phyloP scores from a whole-genome alignment of 2,888 invertebrate genomes.

The Nudaria mundana region DNA sequence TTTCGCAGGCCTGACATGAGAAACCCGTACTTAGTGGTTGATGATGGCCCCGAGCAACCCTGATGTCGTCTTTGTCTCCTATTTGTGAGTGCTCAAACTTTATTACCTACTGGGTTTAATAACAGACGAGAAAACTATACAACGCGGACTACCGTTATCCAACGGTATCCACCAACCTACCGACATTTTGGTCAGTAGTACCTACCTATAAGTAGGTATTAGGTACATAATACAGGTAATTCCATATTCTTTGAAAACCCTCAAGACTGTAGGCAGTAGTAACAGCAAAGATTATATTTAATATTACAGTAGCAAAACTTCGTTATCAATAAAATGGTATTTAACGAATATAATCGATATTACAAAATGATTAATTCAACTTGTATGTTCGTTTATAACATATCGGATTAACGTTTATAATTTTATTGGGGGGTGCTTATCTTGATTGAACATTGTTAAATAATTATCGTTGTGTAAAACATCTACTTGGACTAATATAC shows the following conservation, averaged over 20 bases:
- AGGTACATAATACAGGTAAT: neutral
- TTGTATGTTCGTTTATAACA: constrained; percentile 37
- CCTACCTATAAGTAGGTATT: neutral
- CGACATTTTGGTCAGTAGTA: too few species aligned
- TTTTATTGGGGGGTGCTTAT: constrained; percentile 57
- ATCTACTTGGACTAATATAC: neutral
- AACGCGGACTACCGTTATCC: too few species aligned
- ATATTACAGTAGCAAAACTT: constrained; percentile 16
- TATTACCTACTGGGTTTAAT: too few species aligned
- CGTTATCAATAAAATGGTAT: constrained; percentile 14
- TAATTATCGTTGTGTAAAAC: constrained; percentile 15
- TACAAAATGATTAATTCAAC: constrained; percentile 23
- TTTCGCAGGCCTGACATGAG: too few species aligned
- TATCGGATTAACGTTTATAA: constrained; percentile 50
- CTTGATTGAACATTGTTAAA: constrained; percentile 58
- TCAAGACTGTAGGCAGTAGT: constrained; percentile 1
- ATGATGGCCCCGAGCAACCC: too few species aligned
- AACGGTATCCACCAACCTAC: too few species aligned
- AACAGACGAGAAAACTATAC: too few species aligned
- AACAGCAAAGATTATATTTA: too few species aligned
- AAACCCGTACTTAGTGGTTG: too few species aligned
- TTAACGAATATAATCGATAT: constrained; percentile 15
- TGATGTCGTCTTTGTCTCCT: too few species aligned
- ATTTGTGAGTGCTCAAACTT: too few species aligned
- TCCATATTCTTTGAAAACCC: neutral